phyloP scores from a whole-genome alignment of 2,888 invertebrate genomes.

The Drosophila longiperda region DNA sequence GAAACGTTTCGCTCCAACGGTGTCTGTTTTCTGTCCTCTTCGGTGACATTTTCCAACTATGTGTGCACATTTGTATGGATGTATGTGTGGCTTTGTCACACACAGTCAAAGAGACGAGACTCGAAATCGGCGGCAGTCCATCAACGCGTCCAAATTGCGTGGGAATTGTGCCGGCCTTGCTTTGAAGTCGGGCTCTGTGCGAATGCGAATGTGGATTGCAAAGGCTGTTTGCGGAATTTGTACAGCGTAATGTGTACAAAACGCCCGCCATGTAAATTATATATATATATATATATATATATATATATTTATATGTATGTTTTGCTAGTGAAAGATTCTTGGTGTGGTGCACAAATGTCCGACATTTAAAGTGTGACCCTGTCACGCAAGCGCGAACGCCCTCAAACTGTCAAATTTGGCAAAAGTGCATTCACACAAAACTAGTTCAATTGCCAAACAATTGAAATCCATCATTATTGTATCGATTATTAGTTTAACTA shows the following conservation, averaged over 20 bases:
- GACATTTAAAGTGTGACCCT: constrained; percentile 24
- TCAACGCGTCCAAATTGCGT: constrained; percentile 65
- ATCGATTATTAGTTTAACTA: too few relatives aligned
- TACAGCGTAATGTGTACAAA: constrained; percentile 42
- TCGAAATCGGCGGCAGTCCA: constrained; percentile 54
- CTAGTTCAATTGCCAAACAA: too few relatives aligned
- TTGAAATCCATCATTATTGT: too few relatives aligned
- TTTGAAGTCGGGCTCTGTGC: constrained; percentile 47
- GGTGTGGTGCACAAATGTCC: constrained; percentile 6
- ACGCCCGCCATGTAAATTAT: constrained; percentile 4
- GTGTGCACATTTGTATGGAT: too few relatives aligned
- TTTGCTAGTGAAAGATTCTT: constrained; percentile 24
- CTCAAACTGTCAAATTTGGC: too few relatives aligned
- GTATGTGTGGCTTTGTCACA: background rate
- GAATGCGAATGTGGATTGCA: constrained; percentile 14
- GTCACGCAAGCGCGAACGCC: constrained; percentile 1
- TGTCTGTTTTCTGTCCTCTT: constrained; percentile 1
- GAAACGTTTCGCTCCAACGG: constrained; percentile 11
- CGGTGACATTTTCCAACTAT: constrained; percentile 28
- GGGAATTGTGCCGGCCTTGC: constrained; percentile 64
- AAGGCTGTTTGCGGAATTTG: constrained; percentile 62
- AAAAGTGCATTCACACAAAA: too few relatives aligned
- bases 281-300: background rate
- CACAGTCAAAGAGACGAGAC: background rate
- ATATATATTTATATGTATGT: too few relatives aligned